A percentile compares a stretch with the other conserved stretches of the same genome.
Evolutionary conservation across 2,888 invertebrate species (phyloP).

Genomic region (Tanypteryx hageni): DNA sequence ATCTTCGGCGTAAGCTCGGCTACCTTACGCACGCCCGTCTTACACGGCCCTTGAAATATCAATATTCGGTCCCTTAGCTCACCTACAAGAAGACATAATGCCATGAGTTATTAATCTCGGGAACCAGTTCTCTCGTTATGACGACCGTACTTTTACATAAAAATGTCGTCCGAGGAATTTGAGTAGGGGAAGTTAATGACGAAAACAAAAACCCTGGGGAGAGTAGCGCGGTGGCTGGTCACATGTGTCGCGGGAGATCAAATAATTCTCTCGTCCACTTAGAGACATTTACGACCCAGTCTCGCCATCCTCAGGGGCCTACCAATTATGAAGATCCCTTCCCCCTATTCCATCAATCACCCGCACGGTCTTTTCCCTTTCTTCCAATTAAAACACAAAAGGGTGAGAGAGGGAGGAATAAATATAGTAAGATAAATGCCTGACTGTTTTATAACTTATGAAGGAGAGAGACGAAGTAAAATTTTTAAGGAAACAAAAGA

Average conservation of each 20-base stretch:
- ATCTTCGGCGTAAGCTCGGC: background rate
- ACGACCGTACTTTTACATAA: constrained; percentile 50
- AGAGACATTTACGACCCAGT: constrained; percentile 47
- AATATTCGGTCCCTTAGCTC: constrained; percentile 22
- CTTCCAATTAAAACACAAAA: constrained; percentile 40
- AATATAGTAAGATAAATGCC: background rate
- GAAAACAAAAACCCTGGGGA: constrained; percentile 35
- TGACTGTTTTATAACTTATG: no score
- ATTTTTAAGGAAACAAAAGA: no score
- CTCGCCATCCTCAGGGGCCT: constrained; percentile 8
- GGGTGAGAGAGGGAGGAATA: background rate
- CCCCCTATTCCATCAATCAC: constrained; percentile 51
- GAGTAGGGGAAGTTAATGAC: constrained; percentile 41
- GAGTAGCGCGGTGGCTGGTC: background rate
- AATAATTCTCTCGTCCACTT: constrained; percentile 53
- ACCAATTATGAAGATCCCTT: constrained; percentile 55
- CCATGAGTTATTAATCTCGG: background rate
- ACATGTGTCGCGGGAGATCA: constrained; percentile 51
- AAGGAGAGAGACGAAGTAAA: no score
- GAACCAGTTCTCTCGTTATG: constrained; percentile 16
- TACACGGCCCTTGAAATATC: background rate
- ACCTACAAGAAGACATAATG: background rate
- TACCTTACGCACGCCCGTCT: background rate
- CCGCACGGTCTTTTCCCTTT: constrained; percentile 9
- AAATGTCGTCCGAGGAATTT: constrained; percentile 43